A percentile compares a stretch with the other conserved stretches of the same genome.
Conservation (phyloP, 1,140 invertebrate species). For the Trigoniulus corallinus region DNA sequence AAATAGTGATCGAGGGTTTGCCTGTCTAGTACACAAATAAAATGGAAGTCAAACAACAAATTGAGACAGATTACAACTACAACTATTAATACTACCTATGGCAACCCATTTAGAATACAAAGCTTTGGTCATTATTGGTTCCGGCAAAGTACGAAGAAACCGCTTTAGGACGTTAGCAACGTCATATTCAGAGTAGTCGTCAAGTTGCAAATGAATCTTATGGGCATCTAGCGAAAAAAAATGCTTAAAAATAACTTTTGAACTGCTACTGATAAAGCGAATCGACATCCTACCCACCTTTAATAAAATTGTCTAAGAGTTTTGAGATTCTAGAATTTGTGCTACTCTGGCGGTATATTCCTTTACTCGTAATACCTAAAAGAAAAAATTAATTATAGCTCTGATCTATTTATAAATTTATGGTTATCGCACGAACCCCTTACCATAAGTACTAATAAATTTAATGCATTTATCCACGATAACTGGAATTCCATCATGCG, state of each 20-base stretch:
- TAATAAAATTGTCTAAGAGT: constrained; percentile 51
- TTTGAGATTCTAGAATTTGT: constrained; percentile 53
- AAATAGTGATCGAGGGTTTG: constrained; percentile 22
- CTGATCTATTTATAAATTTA: constrained; percentile 2
- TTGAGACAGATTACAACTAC: no score
- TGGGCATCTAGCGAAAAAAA: constrained; percentile 45
- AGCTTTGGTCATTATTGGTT: constrained; percentile 42
- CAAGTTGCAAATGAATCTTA: constrained; percentile 53
- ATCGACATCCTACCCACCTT: constrained; percentile 17
- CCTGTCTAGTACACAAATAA: not conserved
- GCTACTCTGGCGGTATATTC: constrained; percentile 67
- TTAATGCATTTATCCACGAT: constrained; percentile 80
- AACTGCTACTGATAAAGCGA: not conserved
- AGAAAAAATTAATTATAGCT: constrained; percentile 7
- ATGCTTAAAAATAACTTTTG: not conserved
- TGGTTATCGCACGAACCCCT: not conserved
- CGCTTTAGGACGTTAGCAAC: constrained; percentile 66
- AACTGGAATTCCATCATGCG: constrained; percentile 65
- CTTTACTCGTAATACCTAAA: constrained; percentile 58
- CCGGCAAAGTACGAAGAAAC: constrained; percentile 61
- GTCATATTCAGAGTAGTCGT: constrained; percentile 63
- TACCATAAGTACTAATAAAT: constrained; percentile 68
- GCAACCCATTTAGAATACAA: constrained; percentile 35
- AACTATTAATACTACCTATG: constrained; percentile 28
- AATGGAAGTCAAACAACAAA: not conserved